Evolutionary conservation across 2,113 vertebrate species (phyloP), one percentile per base, ranked within the genome.

Genomic region (Danio rerio): DNA sequence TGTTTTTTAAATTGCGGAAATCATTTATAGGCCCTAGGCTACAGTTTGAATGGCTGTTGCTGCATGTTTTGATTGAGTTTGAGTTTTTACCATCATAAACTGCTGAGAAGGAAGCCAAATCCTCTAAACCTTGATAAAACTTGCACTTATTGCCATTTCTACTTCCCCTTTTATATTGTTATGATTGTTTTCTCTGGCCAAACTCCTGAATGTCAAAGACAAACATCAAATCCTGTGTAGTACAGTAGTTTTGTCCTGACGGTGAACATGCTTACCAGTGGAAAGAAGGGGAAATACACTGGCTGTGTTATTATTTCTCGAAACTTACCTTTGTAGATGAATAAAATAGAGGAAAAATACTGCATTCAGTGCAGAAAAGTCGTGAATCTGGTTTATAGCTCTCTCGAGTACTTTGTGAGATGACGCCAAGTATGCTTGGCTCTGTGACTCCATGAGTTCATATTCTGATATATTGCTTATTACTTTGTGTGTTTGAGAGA

Each of bases 371-470:
- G 2, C 42, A 56, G n/a, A 21, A 69, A 69, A 20, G 4, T 43
- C 11, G 9, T 59, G 66, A 71, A 4, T 59, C 69, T 59, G 52
- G 42, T 68, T 42, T 79, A 68, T n/a, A 79, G 77, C 21, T 79
- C 61, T 42, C 40, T 70, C 65, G 12, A 71, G 78, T 69, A 47
- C 52, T 56, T 15, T 1, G 5, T 55, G 52, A 80, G 43, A n/a
- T n/a, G 10, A 21, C 8, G 50, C 31, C 49, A 68, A 68, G 58
- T 55, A 18, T 66, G 40, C 65, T 77, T 76, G n/a, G 11, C 16
- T 18, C 61, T 77, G 12, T 16, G 49, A 56, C 40, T 69, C 53
- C 56, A 18, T 70, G 65, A 9, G 13, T 56, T 71, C n/a, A n/a
- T 49, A 52, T 53, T n/a, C 58, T 76, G 71, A 66, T 47, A 65